phyloP scores from a whole-genome alignment of 2,113 vertebrate species.

The Psettodes erumei region DNA sequence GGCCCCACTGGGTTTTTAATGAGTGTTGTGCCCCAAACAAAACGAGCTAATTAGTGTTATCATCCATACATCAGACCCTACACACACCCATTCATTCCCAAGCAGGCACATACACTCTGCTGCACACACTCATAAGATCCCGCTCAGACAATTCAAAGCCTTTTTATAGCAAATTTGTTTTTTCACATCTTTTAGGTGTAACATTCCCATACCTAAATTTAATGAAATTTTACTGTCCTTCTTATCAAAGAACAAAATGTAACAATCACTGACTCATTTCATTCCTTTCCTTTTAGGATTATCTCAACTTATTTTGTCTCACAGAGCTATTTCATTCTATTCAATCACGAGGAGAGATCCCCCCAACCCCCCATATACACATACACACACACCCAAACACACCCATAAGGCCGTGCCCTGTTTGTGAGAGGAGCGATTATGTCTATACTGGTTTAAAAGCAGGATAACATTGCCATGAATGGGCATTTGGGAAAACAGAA shows the following conservation, averaged over 20 bases:
- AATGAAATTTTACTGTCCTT: not conserved
- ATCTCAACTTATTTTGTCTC: conserved; percentile 26
- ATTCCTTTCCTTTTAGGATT: conserved; percentile 28
- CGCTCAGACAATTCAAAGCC: conserved; percentile 20
- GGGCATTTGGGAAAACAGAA: conserved; percentile 51
- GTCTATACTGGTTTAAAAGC: conserved; percentile 71
- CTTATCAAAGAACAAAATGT: conserved; percentile 3
- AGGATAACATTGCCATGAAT: conserved; percentile 69
- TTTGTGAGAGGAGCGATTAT: conserved; percentile 74
- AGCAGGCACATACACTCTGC: conserved; percentile 60
- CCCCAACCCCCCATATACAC: not conserved
- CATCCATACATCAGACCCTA: conserved; percentile 85
- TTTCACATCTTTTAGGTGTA: not conserved
- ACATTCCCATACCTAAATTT: not conserved
- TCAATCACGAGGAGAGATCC: conserved; percentile 11
- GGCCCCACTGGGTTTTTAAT: conserved; percentile 88
- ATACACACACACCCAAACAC: conserved; percentile 31
- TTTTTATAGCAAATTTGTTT: conserved; percentile 21
- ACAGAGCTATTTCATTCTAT: conserved; percentile 39
- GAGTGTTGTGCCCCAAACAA: conserved; percentile 88
- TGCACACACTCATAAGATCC: conserved; percentile 22
- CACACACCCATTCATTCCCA: conserved; percentile 72
- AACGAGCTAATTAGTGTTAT: conserved; percentile 89
- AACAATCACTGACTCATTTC: conserved; percentile 16
- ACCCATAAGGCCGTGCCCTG: conserved; percentile 65